Evolutionary conservation across 2,113 vertebrate species (phyloP).

Genomic region (Nibea coibor): DNA sequence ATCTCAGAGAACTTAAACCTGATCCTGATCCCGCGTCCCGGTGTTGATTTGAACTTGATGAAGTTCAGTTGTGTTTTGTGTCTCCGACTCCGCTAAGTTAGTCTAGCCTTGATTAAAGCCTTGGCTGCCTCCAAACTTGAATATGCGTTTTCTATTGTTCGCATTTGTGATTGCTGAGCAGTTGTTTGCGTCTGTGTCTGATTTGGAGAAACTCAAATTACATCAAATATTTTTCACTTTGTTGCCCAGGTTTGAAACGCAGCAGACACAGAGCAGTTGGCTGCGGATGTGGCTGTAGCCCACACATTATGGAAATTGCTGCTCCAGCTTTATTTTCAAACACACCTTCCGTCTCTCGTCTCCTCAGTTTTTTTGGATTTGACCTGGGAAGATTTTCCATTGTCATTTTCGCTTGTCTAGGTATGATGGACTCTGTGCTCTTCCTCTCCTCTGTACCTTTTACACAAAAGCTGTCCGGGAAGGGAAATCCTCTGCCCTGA

Average conservation of each 20-base stretch:
- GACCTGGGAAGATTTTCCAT: constrained; percentile 60
- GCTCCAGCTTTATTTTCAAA: constrained; percentile 31
- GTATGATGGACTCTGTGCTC: constrained; percentile 54
- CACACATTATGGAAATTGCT: constrained; percentile 30
- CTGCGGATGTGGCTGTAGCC: neutral
- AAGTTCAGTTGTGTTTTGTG: constrained; percentile 12
- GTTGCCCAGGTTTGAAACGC: constrained; percentile 10
- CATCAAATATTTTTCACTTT: constrained; percentile 12
- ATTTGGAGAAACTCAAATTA: constrained; percentile 19
- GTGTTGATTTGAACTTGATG: constrained; percentile 4
- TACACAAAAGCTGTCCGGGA: constrained; percentile 64
- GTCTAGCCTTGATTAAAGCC: constrained; percentile 20
- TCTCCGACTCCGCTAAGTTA: neutral
- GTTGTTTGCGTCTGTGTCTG: constrained; percentile 18
- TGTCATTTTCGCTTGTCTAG: constrained; percentile 57
- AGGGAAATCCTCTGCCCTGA: constrained; percentile 78
- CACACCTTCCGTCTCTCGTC: constrained; percentile 15
- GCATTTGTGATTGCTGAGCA: constrained; percentile 16
- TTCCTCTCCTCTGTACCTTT: constrained; percentile 67
- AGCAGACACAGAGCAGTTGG: constrained; percentile 2
- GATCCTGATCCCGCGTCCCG: constrained; percentile 2
- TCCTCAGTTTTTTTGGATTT: constrained; percentile 51
- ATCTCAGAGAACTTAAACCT: neutral
- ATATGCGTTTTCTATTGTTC: neutral
- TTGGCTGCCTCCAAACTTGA: neutral